Percentiles rank a stretch among this genome's conserved stretches.
phyloP scores from a whole-genome alignment of 2,797 vertebrate species.

The Cynodonichthys magdalenae region DNA sequence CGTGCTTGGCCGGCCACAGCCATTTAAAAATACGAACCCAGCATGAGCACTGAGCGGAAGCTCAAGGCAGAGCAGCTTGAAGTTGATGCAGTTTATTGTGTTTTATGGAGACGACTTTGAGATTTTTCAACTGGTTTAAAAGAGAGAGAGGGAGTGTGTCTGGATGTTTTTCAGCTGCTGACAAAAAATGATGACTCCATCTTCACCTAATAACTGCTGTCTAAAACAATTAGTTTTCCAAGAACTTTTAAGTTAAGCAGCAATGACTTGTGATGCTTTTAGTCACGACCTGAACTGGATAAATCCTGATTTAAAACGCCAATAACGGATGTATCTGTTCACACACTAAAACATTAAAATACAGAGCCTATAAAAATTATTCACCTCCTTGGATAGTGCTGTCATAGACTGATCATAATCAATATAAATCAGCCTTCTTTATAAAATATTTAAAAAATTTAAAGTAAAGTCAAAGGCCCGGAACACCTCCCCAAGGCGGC shows the following conservation, averaged over 20 bases:
- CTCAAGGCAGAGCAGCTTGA: background rate
- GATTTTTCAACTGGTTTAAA: conserved; percentile 4
- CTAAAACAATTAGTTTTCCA: background rate
- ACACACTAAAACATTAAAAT: background rate
- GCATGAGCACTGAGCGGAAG: conserved; percentile 17
- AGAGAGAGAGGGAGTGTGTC: too few relatives aligned
- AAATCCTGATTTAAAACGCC: background rate
- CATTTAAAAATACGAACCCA: conserved; percentile 23
- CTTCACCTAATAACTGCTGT: background rate
- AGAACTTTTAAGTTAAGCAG: background rate
- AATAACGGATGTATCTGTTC: background rate
- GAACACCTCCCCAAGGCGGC: too few relatives aligned
- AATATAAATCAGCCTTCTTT: too few relatives aligned
- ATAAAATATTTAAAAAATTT: too few relatives aligned
- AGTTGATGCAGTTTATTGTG: background rate
- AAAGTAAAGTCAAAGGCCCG: too few relatives aligned
- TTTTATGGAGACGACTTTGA: background rate
- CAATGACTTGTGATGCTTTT: too few relatives aligned
- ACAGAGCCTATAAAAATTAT: too few relatives aligned
- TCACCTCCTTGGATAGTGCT: too few relatives aligned
- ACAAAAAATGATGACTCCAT: background rate
- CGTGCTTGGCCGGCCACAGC: background rate
- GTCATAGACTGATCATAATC: too few relatives aligned
- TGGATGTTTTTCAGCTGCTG: background rate
- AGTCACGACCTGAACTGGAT: background rate